A percentile compares a stretch with the other conserved stretches of the same genome.
Evolutionary conservation across 1,140 invertebrate species (phyloP).

Genomic region (Megalonaias nervosa): DNA sequence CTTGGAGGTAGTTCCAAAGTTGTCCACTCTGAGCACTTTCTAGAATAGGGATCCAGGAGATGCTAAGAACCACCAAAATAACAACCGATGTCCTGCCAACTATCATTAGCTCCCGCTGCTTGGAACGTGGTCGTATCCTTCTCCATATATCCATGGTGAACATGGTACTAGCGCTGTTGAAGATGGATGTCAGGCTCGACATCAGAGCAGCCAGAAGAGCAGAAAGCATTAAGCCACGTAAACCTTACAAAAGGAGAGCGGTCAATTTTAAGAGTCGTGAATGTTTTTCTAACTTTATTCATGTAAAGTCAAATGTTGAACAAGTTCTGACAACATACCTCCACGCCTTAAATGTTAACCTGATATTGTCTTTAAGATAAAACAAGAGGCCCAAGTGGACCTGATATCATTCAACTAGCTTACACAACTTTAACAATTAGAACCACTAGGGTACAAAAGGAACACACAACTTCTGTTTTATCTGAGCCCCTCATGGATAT

Average conservation of each 20-base stretch:
- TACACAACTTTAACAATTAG: too few relatives aligned
- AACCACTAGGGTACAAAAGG: too few relatives aligned
- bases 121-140: slow-evolving; percentile 67
- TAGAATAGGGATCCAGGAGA: slow-evolving; percentile 75
- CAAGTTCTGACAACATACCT: too few relatives aligned
- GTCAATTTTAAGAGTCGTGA: too few relatives aligned
- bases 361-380: too few relatives aligned
- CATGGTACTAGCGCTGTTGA: slow-evolving; percentile 74
- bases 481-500: too few relatives aligned
- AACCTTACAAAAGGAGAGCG: slow-evolving; percentile 30
- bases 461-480: too few relatives aligned
- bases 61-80: slow-evolving; percentile 72
- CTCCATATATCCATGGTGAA: slow-evolving; percentile 74
- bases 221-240: slow-evolving; percentile 73
- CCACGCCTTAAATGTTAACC: too few relatives aligned
- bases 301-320: too few relatives aligned
- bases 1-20: slow-evolving; percentile 74
- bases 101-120: slow-evolving; percentile 70
- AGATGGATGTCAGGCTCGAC: slow-evolving; percentile 74
- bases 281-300: too few relatives aligned
- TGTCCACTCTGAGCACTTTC: slow-evolving; percentile 70
- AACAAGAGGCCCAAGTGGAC: too few relatives aligned
- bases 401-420: too few relatives aligned
- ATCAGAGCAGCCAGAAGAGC: slow-evolving; percentile 74
- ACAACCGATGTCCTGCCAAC: slow-evolving; percentile 73